Percentiles rank a stretch among this genome's conserved stretches.
Conservation (phyloP, 2,113 vertebrate species). For the Vimba vimba region DNA sequence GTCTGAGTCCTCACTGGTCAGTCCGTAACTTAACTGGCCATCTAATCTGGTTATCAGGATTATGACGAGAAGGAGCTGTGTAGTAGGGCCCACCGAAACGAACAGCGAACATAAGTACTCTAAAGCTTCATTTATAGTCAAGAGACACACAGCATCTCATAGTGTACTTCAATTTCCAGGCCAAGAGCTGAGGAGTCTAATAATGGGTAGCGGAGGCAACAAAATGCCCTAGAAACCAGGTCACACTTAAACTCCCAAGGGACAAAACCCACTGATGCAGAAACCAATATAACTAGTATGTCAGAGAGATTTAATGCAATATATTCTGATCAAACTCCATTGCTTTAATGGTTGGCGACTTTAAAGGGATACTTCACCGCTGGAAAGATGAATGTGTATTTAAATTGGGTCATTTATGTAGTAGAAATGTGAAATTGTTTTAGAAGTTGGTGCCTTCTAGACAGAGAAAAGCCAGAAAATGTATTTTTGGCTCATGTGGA, state of each 20-base stretch:
- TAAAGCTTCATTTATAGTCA: slow-evolving; percentile 10
- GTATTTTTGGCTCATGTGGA: no score
- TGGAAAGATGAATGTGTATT: no score
- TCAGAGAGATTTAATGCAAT: not conserved
- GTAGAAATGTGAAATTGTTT: no score
- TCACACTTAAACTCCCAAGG: slow-evolving; percentile 67
- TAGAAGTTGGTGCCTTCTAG: no score
- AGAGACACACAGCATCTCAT: slow-evolving; percentile 30
- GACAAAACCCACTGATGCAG: slow-evolving; percentile 65
- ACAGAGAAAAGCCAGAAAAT: no score
- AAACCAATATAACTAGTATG: slow-evolving; percentile 62
- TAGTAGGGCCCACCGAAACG: slow-evolving; percentile 18
- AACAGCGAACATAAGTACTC: not conserved
- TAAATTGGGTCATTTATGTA: no score
- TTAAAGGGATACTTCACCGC: not conserved
- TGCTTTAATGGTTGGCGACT: not conserved
- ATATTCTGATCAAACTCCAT: not conserved
- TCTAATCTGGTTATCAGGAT: slow-evolving; percentile 45
- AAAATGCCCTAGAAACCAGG: slow-evolving; percentile 70
- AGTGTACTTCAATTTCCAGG: slow-evolving; percentile 51
- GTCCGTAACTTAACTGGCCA: slow-evolving; percentile 19
- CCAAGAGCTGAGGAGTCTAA: slow-evolving; percentile 53
- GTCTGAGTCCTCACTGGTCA: not conserved
- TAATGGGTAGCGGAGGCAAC: slow-evolving; percentile 61
- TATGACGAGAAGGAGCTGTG: slow-evolving; percentile 35